phyloP scores from a whole-genome alignment of 2,888 invertebrate genomes.

The Callosobruchus maculatus region DNA sequence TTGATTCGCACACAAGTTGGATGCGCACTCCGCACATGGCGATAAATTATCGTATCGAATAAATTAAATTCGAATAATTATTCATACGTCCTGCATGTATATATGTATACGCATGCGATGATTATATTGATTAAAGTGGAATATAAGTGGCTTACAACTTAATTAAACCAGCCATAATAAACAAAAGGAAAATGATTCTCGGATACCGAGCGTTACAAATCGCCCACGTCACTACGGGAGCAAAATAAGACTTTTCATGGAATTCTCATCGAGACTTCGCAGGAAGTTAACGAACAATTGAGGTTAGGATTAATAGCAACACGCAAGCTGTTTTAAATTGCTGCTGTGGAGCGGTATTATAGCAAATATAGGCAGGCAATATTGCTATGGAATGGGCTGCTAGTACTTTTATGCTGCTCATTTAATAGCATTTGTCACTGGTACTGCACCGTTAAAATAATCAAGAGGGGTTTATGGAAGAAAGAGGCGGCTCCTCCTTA shows the following conservation, averaged over 20 bases:
- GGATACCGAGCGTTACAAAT: conserved; percentile 7
- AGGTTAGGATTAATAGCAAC: not conserved
- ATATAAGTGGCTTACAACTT: conserved; percentile 29
- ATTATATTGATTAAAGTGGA: conserved; percentile 30
- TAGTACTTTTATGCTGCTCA: too few species aligned
- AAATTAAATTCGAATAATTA: conserved; percentile 18
- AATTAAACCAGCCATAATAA: conserved; percentile 26
- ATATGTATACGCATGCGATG: conserved; percentile 19
- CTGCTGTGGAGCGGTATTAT: not conserved
- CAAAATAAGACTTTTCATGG: not conserved
- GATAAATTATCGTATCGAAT: conserved; percentile 17
- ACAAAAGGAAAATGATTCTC: conserved; percentile 14
- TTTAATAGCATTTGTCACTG: too few species aligned
- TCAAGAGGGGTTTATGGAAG: too few species aligned
- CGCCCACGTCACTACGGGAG: conserved; percentile 3
- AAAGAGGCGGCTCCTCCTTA: too few species aligned
- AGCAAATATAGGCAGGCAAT: too few species aligned
- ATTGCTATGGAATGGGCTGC: too few species aligned
- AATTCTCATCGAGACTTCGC: not conserved
- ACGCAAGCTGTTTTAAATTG: not conserved
- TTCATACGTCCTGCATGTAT: conserved; percentile 9
- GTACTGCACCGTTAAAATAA: too few species aligned
- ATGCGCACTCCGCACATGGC: conserved; percentile 3
- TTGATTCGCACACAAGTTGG: not conserved
- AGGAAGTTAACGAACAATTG: not conserved